Percentiles rank a stretch among this genome's conserved stretches.
These are phyloP conservation scores for Zygaena filipendulae DNA, from an alignment of 2,888 invertebrate genomes.

Conservation along the genomic window DNA sequence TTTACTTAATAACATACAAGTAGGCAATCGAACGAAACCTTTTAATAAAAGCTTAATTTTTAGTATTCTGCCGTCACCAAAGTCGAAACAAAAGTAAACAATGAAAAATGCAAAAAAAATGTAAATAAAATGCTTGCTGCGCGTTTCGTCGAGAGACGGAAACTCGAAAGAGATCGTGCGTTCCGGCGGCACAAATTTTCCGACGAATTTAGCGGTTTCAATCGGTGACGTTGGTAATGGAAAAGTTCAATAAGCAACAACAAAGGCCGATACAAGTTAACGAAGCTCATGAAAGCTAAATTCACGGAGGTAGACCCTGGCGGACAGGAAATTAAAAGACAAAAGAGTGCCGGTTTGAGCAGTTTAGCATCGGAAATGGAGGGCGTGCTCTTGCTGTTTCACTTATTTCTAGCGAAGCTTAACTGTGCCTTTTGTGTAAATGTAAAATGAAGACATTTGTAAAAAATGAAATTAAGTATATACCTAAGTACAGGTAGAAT, in stretches of 20 bases:
- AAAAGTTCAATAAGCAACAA: constrained; percentile 65
- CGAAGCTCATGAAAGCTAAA: constrained; percentile 62
- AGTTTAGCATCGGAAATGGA: constrained; percentile 58
- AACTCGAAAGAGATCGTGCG: constrained; percentile 28
- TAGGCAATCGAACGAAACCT: no score
- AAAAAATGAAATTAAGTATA: no score
- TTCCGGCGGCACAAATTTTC: constrained; percentile 44
- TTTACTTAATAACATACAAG: no score
- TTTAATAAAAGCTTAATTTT: no score
- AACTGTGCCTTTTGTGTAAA: no score
- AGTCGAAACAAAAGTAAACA: constrained; percentile 36
- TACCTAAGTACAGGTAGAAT: no score
- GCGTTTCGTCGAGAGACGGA: no score
- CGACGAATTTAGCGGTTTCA: constrained; percentile 57
- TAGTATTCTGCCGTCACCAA: constrained; percentile 24
- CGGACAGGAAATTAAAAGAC: constrained; percentile 67
- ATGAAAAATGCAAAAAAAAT: constrained; percentile 42
- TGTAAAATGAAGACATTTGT: no score
- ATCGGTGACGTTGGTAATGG: constrained; percentile 60
- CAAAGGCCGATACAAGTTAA: constrained; percentile 63
- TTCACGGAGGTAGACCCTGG: constrained; percentile 52
- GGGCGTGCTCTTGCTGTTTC: constrained; percentile 38
- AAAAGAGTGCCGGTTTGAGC: constrained; percentile 58
- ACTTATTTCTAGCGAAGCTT: constrained; percentile 36
- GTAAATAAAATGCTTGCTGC: constrained; percentile 36